phyloP scores from a whole-genome alignment of 1,140 invertebrate genomes.

The Papilio xuthus region DNA sequence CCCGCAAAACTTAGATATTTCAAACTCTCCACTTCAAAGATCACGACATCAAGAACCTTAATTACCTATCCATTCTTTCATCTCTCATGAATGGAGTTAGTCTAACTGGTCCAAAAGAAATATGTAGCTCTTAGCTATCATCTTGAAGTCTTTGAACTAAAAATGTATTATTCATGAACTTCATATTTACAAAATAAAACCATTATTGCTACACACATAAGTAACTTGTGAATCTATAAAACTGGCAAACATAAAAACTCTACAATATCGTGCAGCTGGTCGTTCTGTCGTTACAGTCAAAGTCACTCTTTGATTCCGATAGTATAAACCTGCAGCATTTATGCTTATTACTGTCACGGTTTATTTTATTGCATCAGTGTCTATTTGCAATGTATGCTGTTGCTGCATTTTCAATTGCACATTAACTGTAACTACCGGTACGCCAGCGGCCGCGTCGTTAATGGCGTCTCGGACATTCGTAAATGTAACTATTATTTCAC shows the following conservation, averaged over 20 bases:
- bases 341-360: constrained; percentile 35
- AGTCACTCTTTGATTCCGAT: constrained; percentile 34
- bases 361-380: constrained; percentile 36
- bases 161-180: too few species aligned
- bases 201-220: neutral
- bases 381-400: constrained; percentile 31
- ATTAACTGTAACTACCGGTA: constrained; percentile 35
- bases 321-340: constrained; percentile 25
- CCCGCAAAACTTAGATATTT: neutral
- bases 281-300: constrained; percentile 35
- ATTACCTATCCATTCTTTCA: neutral
- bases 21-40: neutral
- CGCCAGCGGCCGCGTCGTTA: constrained; percentile 24
- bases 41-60: neutral
- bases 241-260: constrained; percentile 11
- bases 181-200: too few species aligned
- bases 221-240: neutral
- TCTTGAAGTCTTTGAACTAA: too few species aligned
- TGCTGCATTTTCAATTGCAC: constrained; percentile 37
- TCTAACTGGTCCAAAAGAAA: neutral
- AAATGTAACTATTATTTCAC: constrained; percentile 24
- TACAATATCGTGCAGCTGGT: constrained; percentile 30
- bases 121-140: too few species aligned
- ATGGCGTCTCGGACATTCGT: constrained; percentile 15
- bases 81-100: neutral